Evolutionary conservation across 92 coral and sea anemone species (phyloP).

Genomic region (Virgularia gustaviana): DNA sequence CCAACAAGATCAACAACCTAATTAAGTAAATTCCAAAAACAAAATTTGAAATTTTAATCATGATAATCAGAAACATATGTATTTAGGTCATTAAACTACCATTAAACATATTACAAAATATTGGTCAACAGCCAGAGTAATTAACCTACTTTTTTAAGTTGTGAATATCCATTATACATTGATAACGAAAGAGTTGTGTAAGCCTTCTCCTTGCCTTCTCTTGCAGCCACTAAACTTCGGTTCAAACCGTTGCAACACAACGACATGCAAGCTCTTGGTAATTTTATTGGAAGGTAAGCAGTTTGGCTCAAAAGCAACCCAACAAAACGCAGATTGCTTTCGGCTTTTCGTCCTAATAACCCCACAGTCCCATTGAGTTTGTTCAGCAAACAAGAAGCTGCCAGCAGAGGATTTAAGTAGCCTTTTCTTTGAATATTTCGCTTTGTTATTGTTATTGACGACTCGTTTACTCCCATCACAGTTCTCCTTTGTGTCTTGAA

Average conservation of each 20-base stretch:
- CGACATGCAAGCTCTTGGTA: constrained; percentile 26
- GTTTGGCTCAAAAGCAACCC: constrained; percentile 1
- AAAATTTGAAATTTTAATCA: too few species aligned
- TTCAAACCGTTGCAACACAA: neutral
- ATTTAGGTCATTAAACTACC: neutral
- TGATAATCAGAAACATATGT: neutral
- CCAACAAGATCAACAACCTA: constrained; percentile 34
- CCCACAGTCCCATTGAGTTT: too few species aligned
- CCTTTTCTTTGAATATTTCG: too few species aligned
- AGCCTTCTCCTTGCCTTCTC: constrained; percentile 11
- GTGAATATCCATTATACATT: constrained; percentile 15
- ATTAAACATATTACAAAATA: neutral
- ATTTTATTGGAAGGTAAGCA: neutral
- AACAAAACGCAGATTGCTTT: constrained; percentile 17
- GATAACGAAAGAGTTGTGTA: constrained; percentile 20
- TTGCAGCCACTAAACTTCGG: constrained; percentile 7
- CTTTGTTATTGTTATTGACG: too few species aligned
- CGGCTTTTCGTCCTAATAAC: neutral
- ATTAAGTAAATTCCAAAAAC: too few species aligned
- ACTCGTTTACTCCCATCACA: too few species aligned
- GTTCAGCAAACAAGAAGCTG: too few species aligned
- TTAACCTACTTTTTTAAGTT: constrained; percentile 10
- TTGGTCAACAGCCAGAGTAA: neutral
- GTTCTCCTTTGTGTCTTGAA: neutral
- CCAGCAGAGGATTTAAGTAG: too few species aligned